phyloP scores from a whole-genome alignment of 2,113 vertebrate species.

The Rousettus leschenaultii region DNA sequence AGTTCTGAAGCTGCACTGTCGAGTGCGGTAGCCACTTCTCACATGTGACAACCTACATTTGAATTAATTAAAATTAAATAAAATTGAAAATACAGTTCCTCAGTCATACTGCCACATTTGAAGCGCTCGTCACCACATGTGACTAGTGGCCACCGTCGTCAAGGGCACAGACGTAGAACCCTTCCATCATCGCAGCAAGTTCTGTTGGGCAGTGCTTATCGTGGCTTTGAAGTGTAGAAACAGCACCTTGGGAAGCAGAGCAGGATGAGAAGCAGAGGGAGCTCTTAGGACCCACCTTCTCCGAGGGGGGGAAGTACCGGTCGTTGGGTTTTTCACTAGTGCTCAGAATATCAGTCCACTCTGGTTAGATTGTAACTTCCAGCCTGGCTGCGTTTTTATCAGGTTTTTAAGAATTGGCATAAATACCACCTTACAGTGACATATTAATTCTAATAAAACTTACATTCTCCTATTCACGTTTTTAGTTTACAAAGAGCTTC shows the following conservation, averaged over 20 bases:
- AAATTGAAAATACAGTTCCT: background rate
- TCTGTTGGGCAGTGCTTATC: background rate
- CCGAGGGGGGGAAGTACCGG: accelerated
- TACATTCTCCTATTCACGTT: background rate
- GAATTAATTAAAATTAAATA: background rate
- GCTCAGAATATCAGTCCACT: background rate
- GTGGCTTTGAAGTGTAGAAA: background rate
- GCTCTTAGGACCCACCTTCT: background rate
- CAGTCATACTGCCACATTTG: background rate
- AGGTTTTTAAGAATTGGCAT: background rate
- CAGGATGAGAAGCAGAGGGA: background rate
- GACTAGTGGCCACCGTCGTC: too few relatives aligned
- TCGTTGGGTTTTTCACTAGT: background rate
- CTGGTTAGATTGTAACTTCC: background rate
- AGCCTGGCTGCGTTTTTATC: background rate
- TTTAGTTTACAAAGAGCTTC: background rate
- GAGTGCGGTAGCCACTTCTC: background rate
- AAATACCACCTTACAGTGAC: background rate
- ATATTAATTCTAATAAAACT: background rate
- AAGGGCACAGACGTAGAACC: background rate
- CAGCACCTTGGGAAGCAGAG: background rate
- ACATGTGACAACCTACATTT: background rate
- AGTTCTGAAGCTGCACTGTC: background rate
- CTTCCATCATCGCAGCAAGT: background rate
- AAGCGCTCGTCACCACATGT: background rate